Base-by-base conservation (phyloP, 2,888 invertebrate species). In the Ryuthela nishihirai region DNA sequence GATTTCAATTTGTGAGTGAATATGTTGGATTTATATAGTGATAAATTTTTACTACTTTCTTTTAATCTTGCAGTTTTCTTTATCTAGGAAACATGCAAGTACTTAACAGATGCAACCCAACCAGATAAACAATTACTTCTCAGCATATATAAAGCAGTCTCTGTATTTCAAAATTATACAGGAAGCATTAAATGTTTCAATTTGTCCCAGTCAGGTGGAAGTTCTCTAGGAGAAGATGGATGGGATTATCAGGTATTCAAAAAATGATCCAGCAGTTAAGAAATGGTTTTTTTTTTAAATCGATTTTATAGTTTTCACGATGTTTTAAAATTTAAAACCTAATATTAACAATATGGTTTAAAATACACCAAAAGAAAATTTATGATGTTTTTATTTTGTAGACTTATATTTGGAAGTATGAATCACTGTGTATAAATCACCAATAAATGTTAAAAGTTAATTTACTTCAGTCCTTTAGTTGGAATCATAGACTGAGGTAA, bases 111-210 rank as follows among this genome's bases (percentile, higher is more conserved):
- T 41, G 69, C 72, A 1, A 72, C 72, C 1, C 65, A 79, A 41
- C 72, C 73, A 29, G 81, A 79, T 4, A 75, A 80, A 54, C 70
- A 75, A 1, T 74, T 86, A 26, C 67, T 88, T 24, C 73, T 76
- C 72, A 81, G 80, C 7, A 73, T 94, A 47, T 82, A 83, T 55
- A 79, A 81, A 67, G 86, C 85, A 0, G 67, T 91, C 23, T 82
- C 82, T 52, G 78, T 89, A 5, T 94, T 85, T 71, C 83, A 85
- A 35, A 95, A 97, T 74, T 88, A 84, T 72, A 86, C 89, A 0
- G 87, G 88, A 20, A 40, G 55, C 17, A 40, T 35, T 3, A 34
- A 47, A 38, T 64, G 65, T 18, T 48, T 52, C 35, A 35, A 64
- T 39, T 34, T 54, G n/a, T 36, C 26, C 24, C 7, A 29, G 15